Conservation (phyloP, 2,888 invertebrate species). For the Microplitis deprimator region DNA sequence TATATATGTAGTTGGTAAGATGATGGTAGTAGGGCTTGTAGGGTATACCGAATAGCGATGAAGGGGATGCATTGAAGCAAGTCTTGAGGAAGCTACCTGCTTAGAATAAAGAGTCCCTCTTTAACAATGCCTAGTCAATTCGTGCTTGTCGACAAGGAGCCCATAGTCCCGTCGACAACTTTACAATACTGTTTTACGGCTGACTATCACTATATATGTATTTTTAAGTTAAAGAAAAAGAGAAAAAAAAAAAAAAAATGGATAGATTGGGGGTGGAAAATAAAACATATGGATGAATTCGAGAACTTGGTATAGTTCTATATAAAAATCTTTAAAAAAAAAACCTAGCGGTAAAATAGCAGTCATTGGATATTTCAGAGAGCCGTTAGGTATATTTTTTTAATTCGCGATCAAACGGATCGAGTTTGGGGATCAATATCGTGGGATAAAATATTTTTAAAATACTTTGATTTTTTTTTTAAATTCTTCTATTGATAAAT, state of each 20-base stretch:
- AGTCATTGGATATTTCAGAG: conserved; percentile 63
- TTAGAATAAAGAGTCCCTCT: conserved; percentile 43
- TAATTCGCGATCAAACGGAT: conserved; percentile 55
- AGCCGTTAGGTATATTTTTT: conserved; percentile 64
- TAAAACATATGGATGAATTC: conserved; percentile 38
- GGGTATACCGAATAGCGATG: background rate
- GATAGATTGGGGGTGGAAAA: background rate
- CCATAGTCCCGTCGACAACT: conserved; percentile 22
- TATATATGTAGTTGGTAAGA: background rate
- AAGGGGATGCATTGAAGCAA: conserved; percentile 3
- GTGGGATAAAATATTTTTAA: conserved; percentile 49
- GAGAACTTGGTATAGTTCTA: conserved; percentile 15
- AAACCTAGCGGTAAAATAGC: conserved; percentile 53
- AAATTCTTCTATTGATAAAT: conserved; percentile 22
- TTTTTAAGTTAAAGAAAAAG: conserved; percentile 20
- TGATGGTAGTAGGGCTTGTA: background rate
- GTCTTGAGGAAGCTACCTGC: conserved; percentile 48
- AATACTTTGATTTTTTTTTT: conserved; percentile 16
- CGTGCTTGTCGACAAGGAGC: conserved; percentile 41
- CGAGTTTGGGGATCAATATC: conserved; percentile 48
- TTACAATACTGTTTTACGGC: conserved; percentile 25
- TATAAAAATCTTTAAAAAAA: conserved; percentile 21
- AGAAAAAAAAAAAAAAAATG: conserved; percentile 21
- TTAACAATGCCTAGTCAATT: conserved; percentile 47
- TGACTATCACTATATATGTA: background rate